Percentiles rank a stretch among this genome's conserved stretches.
Conservation (phyloP, 1,140 invertebrate species). For the Tetramorium alpestre region DNA sequence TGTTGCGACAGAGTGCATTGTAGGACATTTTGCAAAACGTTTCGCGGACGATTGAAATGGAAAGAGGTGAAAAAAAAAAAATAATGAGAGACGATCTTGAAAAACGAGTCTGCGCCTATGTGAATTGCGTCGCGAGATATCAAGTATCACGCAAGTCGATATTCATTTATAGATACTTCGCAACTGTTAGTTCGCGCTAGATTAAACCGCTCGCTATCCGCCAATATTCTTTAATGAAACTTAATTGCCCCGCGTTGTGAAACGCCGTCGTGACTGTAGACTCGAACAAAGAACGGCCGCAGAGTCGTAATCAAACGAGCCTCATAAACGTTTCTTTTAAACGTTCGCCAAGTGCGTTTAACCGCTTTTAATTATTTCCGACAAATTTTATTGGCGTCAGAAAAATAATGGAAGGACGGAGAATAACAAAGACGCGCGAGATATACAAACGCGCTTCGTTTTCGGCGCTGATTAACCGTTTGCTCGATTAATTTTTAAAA, state of each 20-base stretch:
- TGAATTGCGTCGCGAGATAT: background rate
- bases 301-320: conserved; percentile 11
- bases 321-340: background rate
- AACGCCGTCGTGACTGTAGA: background rate
- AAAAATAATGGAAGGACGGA: background rate
- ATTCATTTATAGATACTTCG: conserved; percentile 30
- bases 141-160: background rate
- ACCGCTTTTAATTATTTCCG: background rate
- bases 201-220: conserved; percentile 29
- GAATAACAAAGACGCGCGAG: background rate
- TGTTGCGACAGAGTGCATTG: too few relatives aligned
- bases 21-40: background rate
- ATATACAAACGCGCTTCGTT: background rate
- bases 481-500: background rate
- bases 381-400: background rate
- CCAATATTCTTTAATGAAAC: conserved; percentile 44
- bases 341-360: background rate
- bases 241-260: conserved; percentile 34
- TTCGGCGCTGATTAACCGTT: background rate
- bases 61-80: too few relatives aligned
- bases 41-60: background rate
- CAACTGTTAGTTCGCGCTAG: conserved; percentile 1
- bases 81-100: background rate
- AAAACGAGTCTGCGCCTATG: background rate
- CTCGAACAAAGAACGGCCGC: background rate